Conservation (phyloP, 2,797 vertebrate genomes). For the Arnoldichthys spilopterus region DNA sequence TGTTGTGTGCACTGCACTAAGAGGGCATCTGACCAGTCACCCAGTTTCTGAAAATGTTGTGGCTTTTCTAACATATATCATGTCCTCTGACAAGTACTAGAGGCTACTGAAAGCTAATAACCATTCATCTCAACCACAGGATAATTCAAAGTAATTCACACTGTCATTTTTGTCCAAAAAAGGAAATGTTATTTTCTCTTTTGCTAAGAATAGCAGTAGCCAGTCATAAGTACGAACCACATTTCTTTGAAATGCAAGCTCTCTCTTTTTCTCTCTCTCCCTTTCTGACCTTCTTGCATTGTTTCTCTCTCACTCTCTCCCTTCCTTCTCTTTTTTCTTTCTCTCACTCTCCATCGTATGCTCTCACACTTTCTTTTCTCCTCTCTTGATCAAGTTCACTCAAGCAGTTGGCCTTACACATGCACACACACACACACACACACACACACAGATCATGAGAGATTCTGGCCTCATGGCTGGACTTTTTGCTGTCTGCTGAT, state of each 20-base stretch:
- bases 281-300: background rate
- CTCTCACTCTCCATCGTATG: background rate
- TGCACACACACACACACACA: background rate
- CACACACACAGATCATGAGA: conserved; percentile 17
- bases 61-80: background rate
- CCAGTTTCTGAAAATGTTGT: background rate
- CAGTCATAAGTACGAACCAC: background rate
- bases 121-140: background rate
- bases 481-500: conserved; percentile 54
- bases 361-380: background rate
- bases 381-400: conserved; percentile 15
- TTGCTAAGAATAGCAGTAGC: conserved; percentile 1
- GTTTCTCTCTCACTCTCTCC: conserved; percentile 8
- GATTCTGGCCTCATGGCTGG: conserved; percentile 44
- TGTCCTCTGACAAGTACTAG: background rate
- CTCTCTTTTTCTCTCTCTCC: conserved; percentile 11
- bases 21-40: background rate
- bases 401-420: conserved; percentile 11
- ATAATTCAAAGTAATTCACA: background rate
- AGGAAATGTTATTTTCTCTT: background rate
- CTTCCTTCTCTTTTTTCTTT: background rate
- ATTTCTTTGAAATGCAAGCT: background rate
- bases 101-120: background rate
- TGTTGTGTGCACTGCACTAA: background rate
- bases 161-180: conserved; percentile 7